Evolutionary conservation across 2,113 vertebrate genomes (phyloP), one percentile per base, ranked within the genome.

Genomic region (Ondatra zibethicus): DNA sequence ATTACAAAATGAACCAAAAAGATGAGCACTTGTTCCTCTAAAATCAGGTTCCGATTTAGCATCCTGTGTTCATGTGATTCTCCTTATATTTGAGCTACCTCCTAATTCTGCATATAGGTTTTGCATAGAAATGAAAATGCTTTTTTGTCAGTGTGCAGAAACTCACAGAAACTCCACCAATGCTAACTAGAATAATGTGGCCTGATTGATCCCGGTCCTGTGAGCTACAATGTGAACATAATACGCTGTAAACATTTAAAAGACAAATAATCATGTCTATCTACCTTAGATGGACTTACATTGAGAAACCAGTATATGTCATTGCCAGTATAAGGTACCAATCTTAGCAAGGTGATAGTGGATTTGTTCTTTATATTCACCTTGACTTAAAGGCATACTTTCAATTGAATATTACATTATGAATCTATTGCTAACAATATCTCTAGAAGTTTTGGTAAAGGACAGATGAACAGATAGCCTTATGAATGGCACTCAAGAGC

Each of bases 1-100:
- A 52, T 97, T 97, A 96, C 8, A 93, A 93, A 95, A 95, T 23
- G 33, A 96, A 88, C 14, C n/a, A 95, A 84, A 70, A 89, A 68
- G 27, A 81, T 90, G 21, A 72, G 33, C 19, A 78, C 82, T 89
- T 94, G 81, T 58, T 55, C n/a, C 82, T 82, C n/a, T 96, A 78
- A 63, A 96, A 77, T 90, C 21, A 23, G 86, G 29, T 68, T 87
- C 36, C 77, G 73, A 84, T 33, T 89, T 75, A 90, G 19, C 8
- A 88, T 45, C 14, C 17, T 93, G 1, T 94, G 70, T 92, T 87
- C 6, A 3, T 84, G 19, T 81, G 25, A 86, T 78, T 33, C 27
- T 87, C 77, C 75, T 73, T 31, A n/a, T 89, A 55, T 92, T 82
- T 96, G 16, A 25, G 25, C 55, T 21, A 55, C 21, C 94, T 21